Evolutionary conservation across 1,140 invertebrate genomes (phyloP).

Genomic region (Drosophila mojavensis): DNA sequence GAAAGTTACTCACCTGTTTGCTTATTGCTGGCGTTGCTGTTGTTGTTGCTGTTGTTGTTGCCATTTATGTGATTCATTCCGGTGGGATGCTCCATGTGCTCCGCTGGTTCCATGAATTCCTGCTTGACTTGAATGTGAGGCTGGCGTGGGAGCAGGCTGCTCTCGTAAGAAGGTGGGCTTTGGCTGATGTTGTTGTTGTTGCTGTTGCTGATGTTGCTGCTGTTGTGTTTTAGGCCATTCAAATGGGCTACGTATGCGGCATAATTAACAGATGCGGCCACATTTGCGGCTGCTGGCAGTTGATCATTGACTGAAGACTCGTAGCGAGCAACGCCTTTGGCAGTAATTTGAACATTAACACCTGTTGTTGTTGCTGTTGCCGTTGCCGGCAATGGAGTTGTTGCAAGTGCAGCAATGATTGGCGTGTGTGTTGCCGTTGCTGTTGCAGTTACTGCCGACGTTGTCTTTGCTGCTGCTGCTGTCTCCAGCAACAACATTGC

Average conservation of each 20-base stretch:
- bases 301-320: constrained; percentile 67
- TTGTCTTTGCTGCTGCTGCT: constrained; percentile 23
- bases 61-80: constrained; percentile 4
- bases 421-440: constrained; percentile 11
- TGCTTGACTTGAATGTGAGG: constrained; percentile 79
- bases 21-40: constrained; percentile 17
- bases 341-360: constrained; percentile 81
- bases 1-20: constrained; percentile 18
- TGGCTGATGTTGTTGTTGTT: constrained; percentile 29
- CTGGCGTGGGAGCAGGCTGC: constrained; percentile 48
- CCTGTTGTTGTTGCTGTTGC: constrained; percentile 56
- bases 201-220: constrained; percentile 28
- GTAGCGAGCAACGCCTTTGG: constrained; percentile 68
- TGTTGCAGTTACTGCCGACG: constrained; percentile 14
- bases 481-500: constrained; percentile 61
- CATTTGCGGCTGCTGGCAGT: constrained; percentile 38
- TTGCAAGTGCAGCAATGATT: constrained; percentile 34
- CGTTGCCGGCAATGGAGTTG: constrained; percentile 30
- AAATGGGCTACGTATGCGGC: constrained; percentile 76
- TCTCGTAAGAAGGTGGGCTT: constrained; percentile 34
- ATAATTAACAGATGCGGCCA: constrained; percentile 69
- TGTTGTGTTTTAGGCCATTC: constrained; percentile 74
- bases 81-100: constrained; percentile 34
- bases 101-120: constrained; percentile 69
- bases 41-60: constrained; percentile 25